Base-by-base conservation (phyloP, 2,797 vertebrate species). In the Pipistrellus nathusii region DNA sequence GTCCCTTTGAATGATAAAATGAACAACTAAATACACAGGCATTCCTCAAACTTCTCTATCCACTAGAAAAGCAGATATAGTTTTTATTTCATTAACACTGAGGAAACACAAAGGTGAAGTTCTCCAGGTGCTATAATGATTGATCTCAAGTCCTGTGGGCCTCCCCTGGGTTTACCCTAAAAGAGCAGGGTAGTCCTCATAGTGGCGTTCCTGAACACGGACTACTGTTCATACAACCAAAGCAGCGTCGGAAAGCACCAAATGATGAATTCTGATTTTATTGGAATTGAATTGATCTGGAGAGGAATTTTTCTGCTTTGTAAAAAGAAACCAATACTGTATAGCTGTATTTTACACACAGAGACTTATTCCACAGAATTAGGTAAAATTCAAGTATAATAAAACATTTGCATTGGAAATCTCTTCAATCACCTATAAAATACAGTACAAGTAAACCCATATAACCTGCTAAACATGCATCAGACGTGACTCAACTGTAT, bases 361-460 rank as follows among this genome's bases (percentile, higher is more conserved):
- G 18, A 93, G 46, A 75, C 0, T 93, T 46, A 51, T 30, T 64
- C 73, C 8, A 44, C 89, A 89, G 68, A 20, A 8, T 69, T 76
- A 90, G n/a, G 27, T 51, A 90, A 92, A 93, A 80, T 77, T 46
- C 23, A 77, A 92, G n/a, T 27, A 92, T 59, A 87, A 84, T 75
- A 18, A 85, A 94, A 66, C 13, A 57, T 77, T 87, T 94, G 38
- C 27, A 84, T 17, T 59, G n/a, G 93, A 90, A 90, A 94, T 59
- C 38, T 30, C 66, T 71, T 91, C 17, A 75, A 69, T 87, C 3
- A 32, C 80, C 85, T 86, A 55, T 69, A 85, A 93, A 93, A 80
- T 73, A 72, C 6, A 92, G 57, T 48, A 78, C 3, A 77, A 71
- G 38, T 85, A 41, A 91, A 87, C 38, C 30, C 27, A 89, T 78